Base-by-base conservation (phyloP, 2,888 invertebrate genomes). In the Spisula subtruncata region DNA sequence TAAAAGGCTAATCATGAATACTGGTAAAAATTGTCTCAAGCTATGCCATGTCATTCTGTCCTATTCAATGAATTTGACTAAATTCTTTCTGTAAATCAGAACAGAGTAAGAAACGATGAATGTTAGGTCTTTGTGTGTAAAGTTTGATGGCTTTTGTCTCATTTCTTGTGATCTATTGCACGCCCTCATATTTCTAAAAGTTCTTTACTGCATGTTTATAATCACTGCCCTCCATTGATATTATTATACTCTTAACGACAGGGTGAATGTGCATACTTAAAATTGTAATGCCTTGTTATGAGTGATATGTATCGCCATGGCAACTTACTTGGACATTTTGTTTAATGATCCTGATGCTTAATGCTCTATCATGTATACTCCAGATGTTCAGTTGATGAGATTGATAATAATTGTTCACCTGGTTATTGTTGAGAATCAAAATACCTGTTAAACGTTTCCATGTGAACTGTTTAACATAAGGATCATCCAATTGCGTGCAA, bases 31-130 rank as follows among this genome's bases (percentile, higher is more conserved):
- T 16, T 51, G 51, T 51, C 51, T 51, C 51, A 14, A 51, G 51
- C 51, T 66, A 66, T 66, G 60, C 60, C 60, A 66, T 66, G 25
- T n/a, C 60, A 66, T 66, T 66, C 60, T 25, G n/a, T 66, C 25
- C 10, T 25, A 25, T 66, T 25, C 12, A 25, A 25, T 66, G 60
- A 66, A 51, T 51, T 4, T 51, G 16, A 51, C 51, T 10, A 41
- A 51, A 10, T 51, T 51, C 25, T 25, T 66, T 66, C 5, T 25
- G 60, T 66, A 25, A 66, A 25, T 60, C 48, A 48, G 5, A 8
- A 48, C 48, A 8, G 48, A 48, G 14, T 51, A 16, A 25, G 25
- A 66, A 10, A 1, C n/a, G 12, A 25, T 10, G 20, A 25, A 66
- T 66, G 25, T 25, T 2, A n/a, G 25, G 60, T 20, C 60, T n/a